Evolutionary conservation across 2,113 vertebrate species (phyloP).

Genomic region (Cheilinus undulatus): DNA sequence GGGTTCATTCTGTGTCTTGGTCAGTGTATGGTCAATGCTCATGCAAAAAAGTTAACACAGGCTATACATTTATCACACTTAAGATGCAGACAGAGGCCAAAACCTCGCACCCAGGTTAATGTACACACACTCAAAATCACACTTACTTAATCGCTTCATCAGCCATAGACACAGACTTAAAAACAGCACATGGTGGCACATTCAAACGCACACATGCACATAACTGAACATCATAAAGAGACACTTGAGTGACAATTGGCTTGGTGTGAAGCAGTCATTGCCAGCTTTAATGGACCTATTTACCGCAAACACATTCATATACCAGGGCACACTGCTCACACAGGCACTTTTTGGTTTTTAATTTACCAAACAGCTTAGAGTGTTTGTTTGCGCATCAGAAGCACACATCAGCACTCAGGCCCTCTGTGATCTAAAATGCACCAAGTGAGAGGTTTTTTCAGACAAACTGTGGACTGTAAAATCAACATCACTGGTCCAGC

Average conservation of each 20-base stretch:
- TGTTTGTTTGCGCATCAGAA: constrained; percentile 74
- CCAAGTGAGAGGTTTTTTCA: constrained; percentile 57
- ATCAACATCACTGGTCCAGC: constrained; percentile 19
- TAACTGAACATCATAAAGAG: constrained; percentile 51
- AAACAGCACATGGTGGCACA: neutral
- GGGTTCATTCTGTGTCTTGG: constrained; percentile 35
- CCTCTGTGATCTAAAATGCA: constrained; percentile 62
- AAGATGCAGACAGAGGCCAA: constrained; percentile 49
- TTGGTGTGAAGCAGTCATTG: constrained; percentile 16
- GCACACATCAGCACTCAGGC: constrained; percentile 66
- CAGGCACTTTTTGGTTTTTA: constrained; percentile 48
- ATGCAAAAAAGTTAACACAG: constrained; percentile 44
- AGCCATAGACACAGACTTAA: constrained; percentile 27
- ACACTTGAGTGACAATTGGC: constrained; percentile 63
- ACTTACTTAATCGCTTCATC: constrained; percentile 30
- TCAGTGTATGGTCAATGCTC: constrained; percentile 30
- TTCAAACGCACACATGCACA: constrained; percentile 3
- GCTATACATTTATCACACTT: constrained; percentile 53
- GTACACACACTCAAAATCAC: constrained; percentile 55
- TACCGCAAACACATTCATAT: constrained; percentile 71
- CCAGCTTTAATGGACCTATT: constrained; percentile 73
- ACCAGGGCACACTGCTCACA: constrained; percentile 47
- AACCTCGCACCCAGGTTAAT: constrained; percentile 55
- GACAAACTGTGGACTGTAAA: constrained; percentile 52
- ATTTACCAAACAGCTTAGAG: constrained; percentile 68